Percentiles rank a stretch among this genome's conserved stretches.
Conservation (phyloP, 2,797 vertebrate species). For the Crax fasciolata region DNA sequence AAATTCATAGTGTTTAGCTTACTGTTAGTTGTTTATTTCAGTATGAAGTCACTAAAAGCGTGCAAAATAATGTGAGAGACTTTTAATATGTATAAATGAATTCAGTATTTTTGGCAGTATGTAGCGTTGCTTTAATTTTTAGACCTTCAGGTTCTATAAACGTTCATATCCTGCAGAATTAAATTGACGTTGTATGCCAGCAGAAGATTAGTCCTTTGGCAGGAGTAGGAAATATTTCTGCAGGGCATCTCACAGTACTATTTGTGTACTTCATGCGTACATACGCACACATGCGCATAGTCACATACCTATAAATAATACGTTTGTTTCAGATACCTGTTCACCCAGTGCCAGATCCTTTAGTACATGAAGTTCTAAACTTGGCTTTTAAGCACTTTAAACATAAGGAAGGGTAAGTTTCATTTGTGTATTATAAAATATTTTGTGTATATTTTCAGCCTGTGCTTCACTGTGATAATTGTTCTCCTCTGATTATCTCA, state of each 20-base stretch:
- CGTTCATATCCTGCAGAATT: background rate
- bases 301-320: background rate
- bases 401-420: slow-evolving; percentile 98
- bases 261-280: background rate
- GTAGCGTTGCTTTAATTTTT: background rate
- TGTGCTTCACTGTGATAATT: background rate
- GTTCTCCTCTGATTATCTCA: background rate
- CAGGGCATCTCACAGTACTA: background rate
- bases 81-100: background rate
- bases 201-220: background rate
- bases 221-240: background rate
- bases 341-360: slow-evolving; percentile 99
- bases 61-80: background rate
- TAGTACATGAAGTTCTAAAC: slow-evolving; percentile 99
- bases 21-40: background rate
- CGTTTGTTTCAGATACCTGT: slow-evolving; percentile 93
- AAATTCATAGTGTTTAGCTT: background rate
- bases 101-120: background rate
- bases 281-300: background rate
- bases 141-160: background rate
- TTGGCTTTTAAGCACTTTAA: slow-evolving; percentile 99
- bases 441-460: background rate
- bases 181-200: background rate
- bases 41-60: background rate
- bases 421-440: background rate